Percentiles rank a stretch among this genome's conserved stretches.
Evolutionary conservation across 2,797 vertebrate species (phyloP).

Genomic region (Hipposideros larvatus): DNA sequence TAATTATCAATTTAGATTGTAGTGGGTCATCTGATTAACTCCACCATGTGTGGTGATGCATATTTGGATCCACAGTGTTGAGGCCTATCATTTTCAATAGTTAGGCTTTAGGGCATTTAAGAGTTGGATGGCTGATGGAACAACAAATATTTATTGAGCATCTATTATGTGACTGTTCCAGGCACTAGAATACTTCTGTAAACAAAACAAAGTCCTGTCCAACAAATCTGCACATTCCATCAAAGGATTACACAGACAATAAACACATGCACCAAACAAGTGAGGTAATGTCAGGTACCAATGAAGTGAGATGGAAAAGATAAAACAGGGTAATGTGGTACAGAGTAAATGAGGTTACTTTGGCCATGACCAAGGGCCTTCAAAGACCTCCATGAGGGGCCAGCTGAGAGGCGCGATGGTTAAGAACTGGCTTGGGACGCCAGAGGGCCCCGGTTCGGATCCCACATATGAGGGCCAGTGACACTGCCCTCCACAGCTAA

Average conservation of each 20-base stretch:
- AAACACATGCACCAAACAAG: neutral
- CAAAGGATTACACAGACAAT: neutral
- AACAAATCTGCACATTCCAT: neutral
- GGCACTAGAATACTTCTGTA: neutral
- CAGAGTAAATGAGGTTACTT: neutral
- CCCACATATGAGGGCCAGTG: too few relatives aligned
- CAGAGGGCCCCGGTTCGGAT: too few relatives aligned
- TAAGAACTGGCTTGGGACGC: too few relatives aligned
- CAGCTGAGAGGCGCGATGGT: too few relatives aligned
- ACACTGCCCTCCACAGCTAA: too few relatives aligned
- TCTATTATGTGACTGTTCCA: neutral
- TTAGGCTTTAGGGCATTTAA: neutral
- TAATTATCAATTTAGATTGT: constrained; percentile 26
- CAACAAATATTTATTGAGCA: neutral
- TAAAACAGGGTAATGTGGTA: neutral
- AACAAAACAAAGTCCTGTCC: neutral
- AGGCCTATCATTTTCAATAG: constrained; percentile 2
- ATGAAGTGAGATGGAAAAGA: neutral
- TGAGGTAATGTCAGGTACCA: neutral
- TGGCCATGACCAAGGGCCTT: neutral
- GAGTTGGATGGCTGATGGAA: neutral
- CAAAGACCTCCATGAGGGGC: neutral
- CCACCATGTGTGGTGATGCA: neutral
- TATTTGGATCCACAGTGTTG: neutral
- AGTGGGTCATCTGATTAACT: constrained; percentile 3